These are phyloP conservation scores for Forbesichthys agassizii DNA, from an alignment of 2,113 vertebrate species.

Conservation along the genomic window DNA sequence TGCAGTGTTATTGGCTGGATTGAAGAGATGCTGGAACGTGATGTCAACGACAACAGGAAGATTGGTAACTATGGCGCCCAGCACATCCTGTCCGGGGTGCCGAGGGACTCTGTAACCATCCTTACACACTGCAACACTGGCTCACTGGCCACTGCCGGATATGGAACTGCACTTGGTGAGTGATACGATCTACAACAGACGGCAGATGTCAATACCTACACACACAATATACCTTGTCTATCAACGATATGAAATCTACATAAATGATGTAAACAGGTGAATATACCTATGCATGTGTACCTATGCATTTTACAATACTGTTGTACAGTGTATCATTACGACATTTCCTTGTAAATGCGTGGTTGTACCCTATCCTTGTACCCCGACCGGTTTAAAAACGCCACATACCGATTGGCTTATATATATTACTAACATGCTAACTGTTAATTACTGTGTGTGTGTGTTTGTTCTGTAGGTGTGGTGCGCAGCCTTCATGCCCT, in stretches of 20 bases:
- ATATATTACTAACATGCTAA: background rate
- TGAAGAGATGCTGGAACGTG: conserved; percentile 85
- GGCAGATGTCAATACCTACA: background rate
- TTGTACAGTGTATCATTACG: too few species aligned
- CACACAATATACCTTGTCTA: background rate
- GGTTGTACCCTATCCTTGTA: too few species aligned
- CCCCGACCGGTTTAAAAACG: too few species aligned
- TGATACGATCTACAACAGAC: background rate
- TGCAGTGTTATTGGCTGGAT: conserved; percentile 82
- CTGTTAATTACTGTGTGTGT: conserved; percentile 2
- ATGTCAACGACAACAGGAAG: conserved; percentile 83
- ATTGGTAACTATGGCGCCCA: conserved; percentile 86
- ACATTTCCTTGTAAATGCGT: too few species aligned
- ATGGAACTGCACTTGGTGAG: conserved; percentile 87
- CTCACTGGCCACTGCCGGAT: conserved; percentile 87
- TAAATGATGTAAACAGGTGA: background rate
- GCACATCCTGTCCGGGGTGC: conserved; percentile 81
- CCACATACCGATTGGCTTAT: background rate
- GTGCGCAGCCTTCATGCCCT: conserved; percentile 83
- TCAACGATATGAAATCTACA: background rate
- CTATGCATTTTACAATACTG: too few species aligned
- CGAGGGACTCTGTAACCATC: conserved; percentile 78
- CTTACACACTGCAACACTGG: conserved; percentile 93
- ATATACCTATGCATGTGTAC: too few species aligned
- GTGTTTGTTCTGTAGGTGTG: conserved; percentile 72